These are phyloP conservation scores for Diprion similis DNA, from an alignment of 1,140 invertebrate genomes.

Conservation along the genomic window DNA sequence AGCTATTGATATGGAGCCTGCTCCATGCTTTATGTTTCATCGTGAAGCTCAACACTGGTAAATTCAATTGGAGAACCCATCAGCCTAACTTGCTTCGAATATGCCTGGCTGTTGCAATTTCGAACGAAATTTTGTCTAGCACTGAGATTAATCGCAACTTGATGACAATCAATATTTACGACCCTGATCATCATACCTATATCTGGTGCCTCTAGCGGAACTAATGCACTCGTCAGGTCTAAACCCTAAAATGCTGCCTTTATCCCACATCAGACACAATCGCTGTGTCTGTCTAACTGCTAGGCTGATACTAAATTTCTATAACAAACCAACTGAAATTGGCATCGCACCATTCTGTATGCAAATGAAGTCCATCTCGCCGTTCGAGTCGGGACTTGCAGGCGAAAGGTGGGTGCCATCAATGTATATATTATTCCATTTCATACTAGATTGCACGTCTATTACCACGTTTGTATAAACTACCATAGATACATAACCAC, in stretches of 20 bases:
- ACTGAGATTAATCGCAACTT: background rate
- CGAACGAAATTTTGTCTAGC: background rate
- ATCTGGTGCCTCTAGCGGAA: conserved; percentile 47
- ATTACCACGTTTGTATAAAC: background rate
- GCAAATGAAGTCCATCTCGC: conserved; percentile 42
- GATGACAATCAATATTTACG: background rate
- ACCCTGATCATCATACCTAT: background rate
- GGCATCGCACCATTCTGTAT: conserved; percentile 38
- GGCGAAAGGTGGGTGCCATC: conserved; percentile 46
- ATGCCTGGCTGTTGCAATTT: background rate
- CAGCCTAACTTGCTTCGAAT: background rate
- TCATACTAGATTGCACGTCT: conserved; percentile 2
- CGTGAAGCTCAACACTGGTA: background rate
- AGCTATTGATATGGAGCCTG: too few species aligned
- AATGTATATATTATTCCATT: conserved; percentile 2
- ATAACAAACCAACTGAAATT: conserved; percentile 43
- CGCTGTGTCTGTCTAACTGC: conserved; percentile 57
- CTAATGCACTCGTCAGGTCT: conserved; percentile 52
- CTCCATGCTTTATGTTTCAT: background rate
- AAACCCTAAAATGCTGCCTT: conserved; percentile 56
- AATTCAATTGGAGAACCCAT: background rate
- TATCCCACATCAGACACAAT: conserved; percentile 48
- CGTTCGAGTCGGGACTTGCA: conserved; percentile 48
- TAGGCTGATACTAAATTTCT: conserved; percentile 41
- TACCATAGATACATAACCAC: too few species aligned